A percentile compares a stretch with the other conserved stretches of the same genome.
Evolutionary conservation across 1,140 invertebrate species (phyloP).

Genomic region (Heliconius nattereri): DNA sequence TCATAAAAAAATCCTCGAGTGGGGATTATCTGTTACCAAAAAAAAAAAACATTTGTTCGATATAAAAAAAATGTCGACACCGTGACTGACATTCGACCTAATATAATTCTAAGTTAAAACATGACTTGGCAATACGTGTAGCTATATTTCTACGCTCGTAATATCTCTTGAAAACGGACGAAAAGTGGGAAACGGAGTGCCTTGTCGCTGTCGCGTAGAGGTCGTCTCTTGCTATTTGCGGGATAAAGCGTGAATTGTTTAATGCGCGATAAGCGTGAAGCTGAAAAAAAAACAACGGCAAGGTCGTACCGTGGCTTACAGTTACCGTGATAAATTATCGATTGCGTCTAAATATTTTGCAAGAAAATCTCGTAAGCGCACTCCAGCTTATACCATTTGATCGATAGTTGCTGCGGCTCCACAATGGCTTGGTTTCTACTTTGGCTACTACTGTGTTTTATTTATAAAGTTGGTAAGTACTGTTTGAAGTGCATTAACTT

Average conservation of each 20-base stretch:
- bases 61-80: no score
- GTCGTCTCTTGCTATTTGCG: no score
- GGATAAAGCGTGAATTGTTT: background rate
- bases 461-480: slow-evolving; percentile 50
- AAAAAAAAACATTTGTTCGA: no score
- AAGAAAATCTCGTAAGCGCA: slow-evolving; percentile 45
- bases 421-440: slow-evolving; percentile 43
- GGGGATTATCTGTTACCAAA: no score
- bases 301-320: slow-evolving; percentile 50
- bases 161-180: no score
- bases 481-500: no score
- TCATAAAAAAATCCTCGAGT: no score
- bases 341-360: slow-evolving; percentile 57
- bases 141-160: no score
- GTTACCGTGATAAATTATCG: slow-evolving; percentile 58
- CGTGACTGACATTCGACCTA: no score
- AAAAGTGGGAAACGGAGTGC: background rate
- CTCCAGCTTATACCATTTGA: slow-evolving; percentile 39
- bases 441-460: slow-evolving; percentile 42
- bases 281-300: background rate
- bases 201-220: background rate
- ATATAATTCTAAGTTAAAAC: no score
- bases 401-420: slow-evolving; percentile 35
- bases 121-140: no score
- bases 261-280: background rate